Conservation (phyloP, 2,113 vertebrate genomes). For the Osmerus mordax region DNA sequence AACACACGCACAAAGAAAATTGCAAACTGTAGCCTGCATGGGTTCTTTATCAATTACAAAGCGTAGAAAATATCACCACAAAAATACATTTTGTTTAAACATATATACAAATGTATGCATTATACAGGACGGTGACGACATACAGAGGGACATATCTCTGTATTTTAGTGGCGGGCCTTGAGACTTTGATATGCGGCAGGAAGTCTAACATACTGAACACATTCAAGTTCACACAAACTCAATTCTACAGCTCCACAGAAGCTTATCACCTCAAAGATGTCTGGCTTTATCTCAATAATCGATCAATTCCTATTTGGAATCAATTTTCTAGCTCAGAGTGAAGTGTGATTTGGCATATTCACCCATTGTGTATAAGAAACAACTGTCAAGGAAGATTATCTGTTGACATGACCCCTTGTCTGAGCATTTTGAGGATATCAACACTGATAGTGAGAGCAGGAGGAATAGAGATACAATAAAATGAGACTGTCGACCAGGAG, state of each 20-base stretch:
- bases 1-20: not conserved
- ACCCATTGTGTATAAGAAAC: constrained; percentile 15
- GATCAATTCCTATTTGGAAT: constrained; percentile 59
- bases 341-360: constrained; percentile 36
- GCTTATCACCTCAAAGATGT: constrained; percentile 45
- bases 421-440: constrained; percentile 53
- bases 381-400: constrained; percentile 1
- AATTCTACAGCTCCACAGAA: constrained; percentile 64
- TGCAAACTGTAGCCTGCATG: constrained; percentile 24
- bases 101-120: constrained; percentile 36
- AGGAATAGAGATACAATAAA: constrained; percentile 90
- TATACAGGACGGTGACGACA: constrained; percentile 16
- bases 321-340: constrained; percentile 51
- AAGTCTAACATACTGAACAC: constrained; percentile 26
- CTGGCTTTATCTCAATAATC: constrained; percentile 38
- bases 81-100: constrained; percentile 66
- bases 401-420: not conserved
- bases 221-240: constrained; percentile 39
- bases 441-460: constrained; percentile 90
- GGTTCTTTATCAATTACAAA: constrained; percentile 63
- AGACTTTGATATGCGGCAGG: constrained; percentile 28
- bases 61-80: constrained; percentile 53
- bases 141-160: constrained; percentile 33
- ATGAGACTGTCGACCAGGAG: constrained; percentile 89
- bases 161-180: constrained; percentile 50